Conservation (phyloP, 1,140 invertebrate species). For the Euura lappo region DNA sequence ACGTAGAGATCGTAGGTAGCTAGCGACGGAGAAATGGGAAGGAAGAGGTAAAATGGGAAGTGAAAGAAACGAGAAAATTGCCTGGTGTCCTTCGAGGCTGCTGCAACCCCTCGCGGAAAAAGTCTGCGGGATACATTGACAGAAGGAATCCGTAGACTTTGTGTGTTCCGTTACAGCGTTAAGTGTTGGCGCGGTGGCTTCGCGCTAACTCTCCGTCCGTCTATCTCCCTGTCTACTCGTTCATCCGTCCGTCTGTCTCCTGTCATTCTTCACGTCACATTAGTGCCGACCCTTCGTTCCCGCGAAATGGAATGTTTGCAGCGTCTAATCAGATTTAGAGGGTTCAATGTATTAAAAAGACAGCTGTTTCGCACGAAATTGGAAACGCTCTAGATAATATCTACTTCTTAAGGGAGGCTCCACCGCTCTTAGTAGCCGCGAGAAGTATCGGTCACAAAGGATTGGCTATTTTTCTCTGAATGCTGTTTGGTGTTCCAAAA, state of each 20-base stretch:
- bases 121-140: not conserved
- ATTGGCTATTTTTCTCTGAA: too few relatives aligned
- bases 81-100: not conserved
- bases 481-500: too few relatives aligned
- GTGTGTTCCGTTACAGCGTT: not conserved
- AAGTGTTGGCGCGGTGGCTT: not conserved
- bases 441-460: too few relatives aligned
- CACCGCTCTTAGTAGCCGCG: too few relatives aligned
- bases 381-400: too few relatives aligned
- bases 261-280: constrained; percentile 20
- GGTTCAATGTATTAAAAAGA: constrained; percentile 19
- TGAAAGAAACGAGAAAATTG: not conserved
- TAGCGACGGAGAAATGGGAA: not conserved
- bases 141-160: too few relatives aligned
- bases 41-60: not conserved
- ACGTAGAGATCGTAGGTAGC: too few relatives aligned
- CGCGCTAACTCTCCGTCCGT: not conserved
- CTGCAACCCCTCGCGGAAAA: too few relatives aligned
- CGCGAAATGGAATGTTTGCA: constrained; percentile 14
- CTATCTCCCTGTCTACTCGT: not conserved
- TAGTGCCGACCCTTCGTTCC: constrained; percentile 11
- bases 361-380: not conserved
- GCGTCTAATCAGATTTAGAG: constrained; percentile 25
- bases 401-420: too few relatives aligned
- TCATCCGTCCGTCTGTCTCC: constrained; percentile 22